phyloP scores from a whole-genome alignment of 2,797 vertebrate genomes.

The Propithecus perrieri region DNA sequence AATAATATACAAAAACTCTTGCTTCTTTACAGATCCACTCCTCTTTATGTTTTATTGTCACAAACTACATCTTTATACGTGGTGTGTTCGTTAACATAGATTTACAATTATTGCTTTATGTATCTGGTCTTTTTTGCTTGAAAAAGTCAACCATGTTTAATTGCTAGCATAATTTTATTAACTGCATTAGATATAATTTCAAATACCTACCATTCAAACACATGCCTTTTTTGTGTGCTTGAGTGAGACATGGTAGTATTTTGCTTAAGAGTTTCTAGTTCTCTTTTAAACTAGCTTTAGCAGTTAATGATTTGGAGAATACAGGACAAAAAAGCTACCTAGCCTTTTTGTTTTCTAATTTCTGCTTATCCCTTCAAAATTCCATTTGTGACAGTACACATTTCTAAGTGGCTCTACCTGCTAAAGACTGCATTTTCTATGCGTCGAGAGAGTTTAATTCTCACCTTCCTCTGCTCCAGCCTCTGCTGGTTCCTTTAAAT shows the following conservation, averaged over 20 bases:
- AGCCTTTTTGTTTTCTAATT: neutral
- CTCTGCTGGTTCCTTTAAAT: slow-evolving; percentile 45
- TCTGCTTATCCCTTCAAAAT: neutral
- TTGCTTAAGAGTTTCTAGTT: neutral
- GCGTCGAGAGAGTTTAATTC: neutral
- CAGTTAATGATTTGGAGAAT: neutral
- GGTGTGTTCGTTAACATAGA: neutral
- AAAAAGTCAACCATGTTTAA: neutral
- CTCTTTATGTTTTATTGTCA: neutral
- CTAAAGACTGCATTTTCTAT: neutral
- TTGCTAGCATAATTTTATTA: neutral
- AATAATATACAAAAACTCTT: neutral
- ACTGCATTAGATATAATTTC: neutral
- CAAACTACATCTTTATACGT: neutral
- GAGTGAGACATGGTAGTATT: neutral
- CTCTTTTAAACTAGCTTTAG: neutral
- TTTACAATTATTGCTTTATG: neutral
- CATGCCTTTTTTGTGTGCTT: fast-evolving
- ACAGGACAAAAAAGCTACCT: neutral
- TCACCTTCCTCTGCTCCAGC: slow-evolving; percentile 57
- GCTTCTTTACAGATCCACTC: neutral
- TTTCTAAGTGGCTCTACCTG: neutral
- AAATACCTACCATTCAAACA: neutral
- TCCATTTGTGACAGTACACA: fast-evolving
- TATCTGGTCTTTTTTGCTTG: neutral